Evolutionary conservation across 2,797 vertebrate genomes (phyloP).

Genomic region (Prionace glauca): DNA sequence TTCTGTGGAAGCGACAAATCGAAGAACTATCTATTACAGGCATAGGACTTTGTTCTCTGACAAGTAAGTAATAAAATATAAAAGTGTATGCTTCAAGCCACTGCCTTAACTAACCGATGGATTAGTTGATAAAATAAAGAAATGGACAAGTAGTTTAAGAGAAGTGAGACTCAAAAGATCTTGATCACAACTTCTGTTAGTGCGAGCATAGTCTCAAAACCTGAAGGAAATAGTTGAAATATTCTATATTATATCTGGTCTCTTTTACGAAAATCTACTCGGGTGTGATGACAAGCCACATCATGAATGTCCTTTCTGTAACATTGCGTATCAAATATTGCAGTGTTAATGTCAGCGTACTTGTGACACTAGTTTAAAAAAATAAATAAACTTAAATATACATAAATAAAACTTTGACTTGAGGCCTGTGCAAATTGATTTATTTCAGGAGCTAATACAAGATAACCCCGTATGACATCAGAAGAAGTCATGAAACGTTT

Average conservation of each 20-base stretch:
- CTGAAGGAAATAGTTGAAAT: neutral
- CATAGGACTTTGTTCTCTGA: neutral
- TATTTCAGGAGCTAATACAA: neutral
- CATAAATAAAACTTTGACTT: neutral
- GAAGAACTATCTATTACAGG: neutral
- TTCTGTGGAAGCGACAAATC: neutral
- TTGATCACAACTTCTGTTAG: neutral
- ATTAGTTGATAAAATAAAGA: neutral
- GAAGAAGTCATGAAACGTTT: neutral
- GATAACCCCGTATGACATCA: neutral
- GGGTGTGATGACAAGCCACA: neutral
- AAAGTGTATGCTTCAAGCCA: neutral
- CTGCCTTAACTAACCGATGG: neutral
- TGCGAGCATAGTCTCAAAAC: neutral
- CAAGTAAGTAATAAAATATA: constrained; percentile 1
- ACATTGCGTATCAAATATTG: neutral
- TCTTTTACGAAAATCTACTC: neutral
- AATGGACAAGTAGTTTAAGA: neutral
- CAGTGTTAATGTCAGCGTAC: no score
- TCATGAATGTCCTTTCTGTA: neutral
- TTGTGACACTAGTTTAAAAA: no score
- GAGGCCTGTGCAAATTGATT: neutral
- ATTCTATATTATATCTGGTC: neutral
- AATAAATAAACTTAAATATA: no score
- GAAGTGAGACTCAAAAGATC: neutral